Base-by-base conservation (phyloP, 2,113 vertebrate species). In the Elanus axillaris region DNA sequence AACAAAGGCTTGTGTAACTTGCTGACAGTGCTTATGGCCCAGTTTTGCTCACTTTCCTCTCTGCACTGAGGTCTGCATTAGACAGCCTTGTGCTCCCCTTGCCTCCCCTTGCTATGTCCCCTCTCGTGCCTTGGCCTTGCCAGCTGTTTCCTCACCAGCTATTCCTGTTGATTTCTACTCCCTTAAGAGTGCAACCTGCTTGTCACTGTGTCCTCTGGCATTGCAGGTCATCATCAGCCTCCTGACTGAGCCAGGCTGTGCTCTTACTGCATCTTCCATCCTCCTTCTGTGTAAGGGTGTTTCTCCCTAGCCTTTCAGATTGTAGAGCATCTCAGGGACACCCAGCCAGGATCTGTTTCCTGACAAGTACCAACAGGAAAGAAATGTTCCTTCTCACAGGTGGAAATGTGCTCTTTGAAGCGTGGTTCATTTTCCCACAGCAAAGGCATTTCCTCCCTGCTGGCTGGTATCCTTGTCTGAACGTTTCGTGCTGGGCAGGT, bases 361-460 rank as follows among this genome's bases (percentile, higher is more conserved):
- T 36, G 11, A 52, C 16, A 34, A 36, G 16, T 63, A 62, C 3
- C 21, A 58, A 21, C 3, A 58, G 59, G 23, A 34, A 82, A 89
- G 58, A 26, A 26, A 3, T 0, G 1, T 67, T 42, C 31, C 13
- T 29, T 9, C 9, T 5, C 16, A 16, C 9, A 21, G 6, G 8
- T 31, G 25, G 32, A 76, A 78, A 60, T 15, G 12, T 72, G 10
- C 11, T 52, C 7, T 56, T 52, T 36, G 26, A 29, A 17, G 23
- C 0, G 0, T 26, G 7, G 13, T 45, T 72, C 3, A 4, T 71
- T 72, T 81, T 80, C 21, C n/a, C 0, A 0, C 9, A 19, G 47
- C 23, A 66, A 32, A 56, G 15, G 17, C 14, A 45, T 40, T 56
- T 87, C 13, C 6, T 45, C 19, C 38, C 4, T 1, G 0, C 12